A percentile compares a stretch with the other conserved stretches of the same genome.
These are phyloP conservation scores for Sarcophaga peregrina DNA, from an alignment of 1,140 invertebrate genomes.

Conservation along the genomic window DNA sequence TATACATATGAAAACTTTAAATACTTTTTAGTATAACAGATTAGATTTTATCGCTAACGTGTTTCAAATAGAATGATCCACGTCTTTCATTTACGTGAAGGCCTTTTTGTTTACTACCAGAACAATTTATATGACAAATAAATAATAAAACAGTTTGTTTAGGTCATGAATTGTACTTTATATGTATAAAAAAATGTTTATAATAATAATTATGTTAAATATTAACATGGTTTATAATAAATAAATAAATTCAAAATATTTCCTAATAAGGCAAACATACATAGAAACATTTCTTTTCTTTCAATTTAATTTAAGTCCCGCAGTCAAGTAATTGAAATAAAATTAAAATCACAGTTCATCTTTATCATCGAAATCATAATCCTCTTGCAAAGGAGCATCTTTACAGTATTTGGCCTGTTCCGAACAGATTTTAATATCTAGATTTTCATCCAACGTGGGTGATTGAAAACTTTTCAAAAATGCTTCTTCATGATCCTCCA, in stretches of 20 bases:
- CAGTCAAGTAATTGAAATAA: neutral
- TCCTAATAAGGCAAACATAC: neutral
- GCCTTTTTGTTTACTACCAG: too few species aligned
- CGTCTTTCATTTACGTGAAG: too few species aligned
- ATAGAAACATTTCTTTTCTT: constrained; percentile 21
- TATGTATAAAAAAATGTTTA: neutral
- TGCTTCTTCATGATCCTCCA: constrained; percentile 72
- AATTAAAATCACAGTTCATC: constrained; percentile 56
- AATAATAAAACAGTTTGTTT: too few species aligned
- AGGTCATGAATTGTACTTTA: too few species aligned
- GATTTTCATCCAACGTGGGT: constrained; percentile 59
- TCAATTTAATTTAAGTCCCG: too few species aligned
- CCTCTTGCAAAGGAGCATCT: constrained; percentile 64
- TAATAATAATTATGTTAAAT: neutral
- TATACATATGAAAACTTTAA: too few species aligned
- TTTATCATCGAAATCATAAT: constrained; percentile 63
- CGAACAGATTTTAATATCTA: constrained; percentile 67
- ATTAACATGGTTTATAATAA: neutral
- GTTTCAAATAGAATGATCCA: too few species aligned
- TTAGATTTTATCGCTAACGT: too few species aligned
- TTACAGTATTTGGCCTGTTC: constrained; percentile 65
- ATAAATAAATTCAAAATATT: constrained; percentile 14
- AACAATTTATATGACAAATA: too few species aligned
- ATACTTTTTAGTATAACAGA: too few species aligned
- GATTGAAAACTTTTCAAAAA: constrained; percentile 68